Percentiles rank a stretch among this genome's conserved stretches.
These are phyloP conservation scores for Mola mola DNA, from an alignment of 2,113 vertebrate genomes.

Conservation along the genomic window DNA sequence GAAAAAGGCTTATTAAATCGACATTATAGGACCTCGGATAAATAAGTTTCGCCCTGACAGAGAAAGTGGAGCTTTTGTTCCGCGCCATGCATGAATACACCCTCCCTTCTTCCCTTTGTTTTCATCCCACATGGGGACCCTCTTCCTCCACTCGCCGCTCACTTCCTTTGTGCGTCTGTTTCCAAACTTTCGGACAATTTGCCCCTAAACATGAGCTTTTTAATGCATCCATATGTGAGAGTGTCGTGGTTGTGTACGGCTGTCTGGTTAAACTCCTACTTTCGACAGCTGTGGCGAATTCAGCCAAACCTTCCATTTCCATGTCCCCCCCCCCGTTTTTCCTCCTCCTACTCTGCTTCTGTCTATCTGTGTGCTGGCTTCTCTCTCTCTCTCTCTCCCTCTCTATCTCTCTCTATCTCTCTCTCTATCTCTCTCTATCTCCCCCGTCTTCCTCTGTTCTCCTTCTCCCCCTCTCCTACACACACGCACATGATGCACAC, in stretches of 20 bases:
- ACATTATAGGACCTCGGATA: neutral
- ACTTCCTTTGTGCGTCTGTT: slow-evolving; percentile 22
- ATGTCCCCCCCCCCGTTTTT: slow-evolving; percentile 55
- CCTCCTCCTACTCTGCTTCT: slow-evolving; percentile 58
- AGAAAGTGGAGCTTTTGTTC: slow-evolving; percentile 9
- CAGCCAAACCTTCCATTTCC: slow-evolving; percentile 69
- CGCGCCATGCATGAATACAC: slow-evolving; percentile 12
- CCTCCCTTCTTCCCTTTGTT: slow-evolving; percentile 21
- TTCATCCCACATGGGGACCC: slow-evolving; percentile 14
- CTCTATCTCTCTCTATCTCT: slow-evolving; percentile 7
- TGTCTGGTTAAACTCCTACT: slow-evolving; percentile 73
- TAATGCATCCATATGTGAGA: slow-evolving; percentile 50
- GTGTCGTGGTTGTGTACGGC: slow-evolving; percentile 52
- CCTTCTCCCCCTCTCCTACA: slow-evolving; percentile 13
- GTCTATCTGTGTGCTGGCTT: slow-evolving; percentile 33
- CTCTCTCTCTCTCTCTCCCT: slow-evolving; percentile 5
- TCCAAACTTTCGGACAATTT: slow-evolving; percentile 39
- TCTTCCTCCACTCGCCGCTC: slow-evolving; percentile 11
- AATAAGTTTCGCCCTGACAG: neutral
- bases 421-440: slow-evolving; percentile 1
- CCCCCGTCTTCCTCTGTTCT: neutral
- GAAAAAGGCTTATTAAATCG: neutral
- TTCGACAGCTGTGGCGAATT: slow-evolving; percentile 73
- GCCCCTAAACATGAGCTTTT: slow-evolving; percentile 49
- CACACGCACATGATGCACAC: slow-evolving; percentile 65